A percentile compares a stretch with the other conserved stretches of the same genome.
Conservation (phyloP, 2,888 invertebrate species). For the Tachina fera region DNA sequence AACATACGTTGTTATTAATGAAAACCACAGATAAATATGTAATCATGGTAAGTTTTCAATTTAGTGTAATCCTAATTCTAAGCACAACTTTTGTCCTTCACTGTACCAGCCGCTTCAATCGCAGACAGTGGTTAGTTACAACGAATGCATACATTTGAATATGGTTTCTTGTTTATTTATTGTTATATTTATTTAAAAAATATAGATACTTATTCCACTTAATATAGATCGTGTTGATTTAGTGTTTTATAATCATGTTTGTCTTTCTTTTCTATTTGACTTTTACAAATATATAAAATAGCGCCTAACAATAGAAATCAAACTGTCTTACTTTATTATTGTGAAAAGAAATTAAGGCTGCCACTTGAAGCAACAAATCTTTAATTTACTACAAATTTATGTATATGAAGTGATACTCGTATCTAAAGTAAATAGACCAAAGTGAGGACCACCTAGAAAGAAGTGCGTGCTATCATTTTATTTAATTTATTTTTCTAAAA, state of each 20-base stretch:
- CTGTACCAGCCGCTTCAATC: background rate
- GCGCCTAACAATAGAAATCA: slow-evolving; percentile 48
- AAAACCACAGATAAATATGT: too few species aligned
- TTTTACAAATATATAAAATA: background rate
- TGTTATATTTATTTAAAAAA: slow-evolving; percentile 25
- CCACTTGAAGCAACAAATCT: slow-evolving; percentile 36
- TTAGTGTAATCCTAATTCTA: background rate
- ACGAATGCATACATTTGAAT: background rate
- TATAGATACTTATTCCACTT: slow-evolving; percentile 44
- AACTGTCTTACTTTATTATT: slow-evolving; percentile 54
- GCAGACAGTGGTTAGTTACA: slow-evolving; percentile 17
- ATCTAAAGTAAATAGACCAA: background rate
- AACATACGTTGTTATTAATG: too few species aligned
- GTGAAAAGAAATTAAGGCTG: slow-evolving; percentile 9
- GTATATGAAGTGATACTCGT: background rate
- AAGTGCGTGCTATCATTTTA: too few species aligned
- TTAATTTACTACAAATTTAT: background rate
- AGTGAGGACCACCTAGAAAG: slow-evolving; percentile 35
- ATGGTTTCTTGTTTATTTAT: slow-evolving; percentile 38
- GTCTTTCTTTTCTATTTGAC: background rate
- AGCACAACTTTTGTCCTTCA: slow-evolving; percentile 11
- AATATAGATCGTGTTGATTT: slow-evolving; percentile 54
- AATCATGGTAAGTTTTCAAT: background rate
- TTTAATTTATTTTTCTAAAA: background rate
- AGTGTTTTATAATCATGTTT: slow-evolving; percentile 43